A percentile compares a stretch with the other conserved stretches of the same genome.
These are phyloP conservation scores for Rhipidura dahli DNA, from an alignment of 2,113 vertebrate genomes.

Conservation along the genomic window DNA sequence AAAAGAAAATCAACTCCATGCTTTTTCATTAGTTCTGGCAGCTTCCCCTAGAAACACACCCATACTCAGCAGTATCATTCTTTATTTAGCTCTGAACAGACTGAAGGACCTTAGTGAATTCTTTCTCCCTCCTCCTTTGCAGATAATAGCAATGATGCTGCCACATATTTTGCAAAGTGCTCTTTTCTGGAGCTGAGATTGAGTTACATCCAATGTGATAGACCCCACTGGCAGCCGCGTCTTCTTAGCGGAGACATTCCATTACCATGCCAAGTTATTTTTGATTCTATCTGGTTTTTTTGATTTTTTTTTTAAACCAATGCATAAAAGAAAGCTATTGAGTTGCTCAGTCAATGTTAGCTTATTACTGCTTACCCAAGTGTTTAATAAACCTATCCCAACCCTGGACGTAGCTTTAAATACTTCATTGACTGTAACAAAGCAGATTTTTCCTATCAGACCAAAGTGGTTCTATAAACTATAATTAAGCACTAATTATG, in stretches of 20 bases:
- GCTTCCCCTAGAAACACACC: constrained; percentile 27
- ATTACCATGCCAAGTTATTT: constrained; percentile 59
- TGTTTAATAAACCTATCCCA: constrained; percentile 76
- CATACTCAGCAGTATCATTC: constrained; percentile 51
- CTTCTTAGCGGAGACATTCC: constrained; percentile 16
- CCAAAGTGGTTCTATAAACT: constrained; percentile 73
- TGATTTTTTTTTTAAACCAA: neutral
- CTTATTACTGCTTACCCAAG: constrained; percentile 78
- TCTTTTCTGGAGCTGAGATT: constrained; percentile 54
- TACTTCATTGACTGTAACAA: constrained; percentile 76
- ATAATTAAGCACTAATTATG: constrained; percentile 77
- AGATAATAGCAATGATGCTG: constrained; percentile 4
- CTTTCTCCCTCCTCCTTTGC: constrained; percentile 32
- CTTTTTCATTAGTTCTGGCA: constrained; percentile 53
- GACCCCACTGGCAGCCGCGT: neutral
- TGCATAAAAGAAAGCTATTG: constrained; percentile 67
- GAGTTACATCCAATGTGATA: constrained; percentile 22
- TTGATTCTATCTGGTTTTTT: constrained; percentile 50
- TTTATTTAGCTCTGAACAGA: constrained; percentile 63
- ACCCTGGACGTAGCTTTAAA: constrained; percentile 63
- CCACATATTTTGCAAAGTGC: constrained; percentile 27
- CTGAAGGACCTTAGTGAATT: constrained; percentile 38
- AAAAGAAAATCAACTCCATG: constrained; percentile 9
- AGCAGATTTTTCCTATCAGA: constrained; percentile 70
- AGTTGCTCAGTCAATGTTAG: constrained; percentile 69